Percentiles rank a stretch among this genome's conserved stretches.
phyloP scores from a whole-genome alignment of 2,888 invertebrate genomes.

The Diarsia brunnea region DNA sequence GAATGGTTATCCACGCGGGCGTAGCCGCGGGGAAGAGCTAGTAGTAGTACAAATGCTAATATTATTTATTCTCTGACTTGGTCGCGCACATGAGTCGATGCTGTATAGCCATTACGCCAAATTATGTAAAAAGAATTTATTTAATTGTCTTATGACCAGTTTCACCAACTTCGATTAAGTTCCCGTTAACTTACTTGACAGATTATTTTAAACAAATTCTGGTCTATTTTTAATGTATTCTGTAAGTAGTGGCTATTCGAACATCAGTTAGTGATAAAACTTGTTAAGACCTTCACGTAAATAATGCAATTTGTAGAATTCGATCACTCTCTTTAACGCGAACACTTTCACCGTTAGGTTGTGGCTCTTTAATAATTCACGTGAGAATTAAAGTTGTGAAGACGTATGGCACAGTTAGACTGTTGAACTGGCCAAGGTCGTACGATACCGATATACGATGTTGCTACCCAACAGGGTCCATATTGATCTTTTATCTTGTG shows the following conservation, averaged over 20 bases:
- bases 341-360: neutral
- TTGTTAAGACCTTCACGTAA: neutral
- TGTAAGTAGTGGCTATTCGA: no score
- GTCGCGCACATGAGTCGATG: neutral
- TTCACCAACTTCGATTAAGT: no score
- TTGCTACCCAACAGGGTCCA: no score
- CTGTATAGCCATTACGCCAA: neutral
- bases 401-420: neutral
- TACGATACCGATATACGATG: neutral
- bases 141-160: neutral
- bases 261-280: no score
- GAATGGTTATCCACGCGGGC: no score
- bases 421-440: neutral
- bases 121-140: neutral
- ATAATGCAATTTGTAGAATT: neutral
- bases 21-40: no score
- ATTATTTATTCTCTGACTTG: neutral
- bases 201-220: no score
- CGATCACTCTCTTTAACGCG: neutral
- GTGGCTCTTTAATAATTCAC: slow-evolving; percentile 10
- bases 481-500: no score
- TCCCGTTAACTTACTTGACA: no score
- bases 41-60: neutral
- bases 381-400: slow-evolving; percentile 2
- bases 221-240: no score